Base-by-base conservation (phyloP, 2,888 invertebrate species). In the Rhagophthalmus giganteus region DNA sequence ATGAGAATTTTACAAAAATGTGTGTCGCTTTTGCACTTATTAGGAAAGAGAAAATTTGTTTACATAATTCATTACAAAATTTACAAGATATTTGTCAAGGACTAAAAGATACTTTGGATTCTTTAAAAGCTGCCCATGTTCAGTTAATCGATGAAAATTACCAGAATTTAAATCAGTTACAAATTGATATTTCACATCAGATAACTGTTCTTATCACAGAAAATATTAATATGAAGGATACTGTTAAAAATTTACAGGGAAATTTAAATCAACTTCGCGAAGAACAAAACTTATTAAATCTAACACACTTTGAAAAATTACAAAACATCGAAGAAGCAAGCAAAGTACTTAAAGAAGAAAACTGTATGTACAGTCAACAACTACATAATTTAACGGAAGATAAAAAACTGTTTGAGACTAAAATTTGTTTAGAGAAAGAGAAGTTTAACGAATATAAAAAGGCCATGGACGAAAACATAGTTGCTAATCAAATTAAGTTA, bases 391-490 rank as follows among this genome's bases (percentile, higher is more conserved):
- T 50, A 16, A 24, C 11, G 10, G 12, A 24, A 11, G 54, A 56
- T 30, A 54, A 49, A 20, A 25, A 28, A 1, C 16, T 25, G 9
- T 16, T 57, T n/a, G 31, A 50, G 11, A 32, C 39, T 24, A 45
- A 47, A 11, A 41, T 54, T 47, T 30, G 15, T n/a, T 9, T 25
- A 2, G 26, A 39, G 15, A 16, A 33, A 12, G 26, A 40, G 16
- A 27, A 40, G 11, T 13, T 27, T 10, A 10, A 10, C 7, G 34
- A 33, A 15, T 28, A 37, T 13, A 42, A 44, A 10, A 12, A 24
- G 15, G 16, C 25, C 9, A 34, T 32, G 14, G 26, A 39, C 13
- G 26, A 26, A 40, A 16, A 9, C 5, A 28, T 9, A n/a, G 24
- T 16, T n/a, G 10, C 16, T 24, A 37, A 46, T 26, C 11, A 35